Evolutionary conservation across 1,140 invertebrate genomes (phyloP), one percentile per base, ranked within the genome.

Genomic region (Eubasilissa regina): DNA sequence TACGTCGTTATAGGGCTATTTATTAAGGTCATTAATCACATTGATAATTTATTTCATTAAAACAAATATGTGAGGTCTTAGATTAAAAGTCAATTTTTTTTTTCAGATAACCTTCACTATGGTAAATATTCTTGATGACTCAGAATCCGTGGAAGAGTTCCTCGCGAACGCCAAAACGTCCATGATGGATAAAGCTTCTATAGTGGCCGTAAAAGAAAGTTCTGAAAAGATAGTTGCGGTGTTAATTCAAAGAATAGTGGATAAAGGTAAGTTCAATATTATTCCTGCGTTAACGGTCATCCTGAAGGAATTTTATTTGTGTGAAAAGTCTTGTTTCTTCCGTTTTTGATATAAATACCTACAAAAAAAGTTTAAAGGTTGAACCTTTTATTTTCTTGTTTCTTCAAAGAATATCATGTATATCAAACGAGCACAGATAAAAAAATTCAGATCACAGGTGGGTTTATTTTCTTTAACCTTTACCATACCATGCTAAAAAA

Each of bases 161-260:
- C 58, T 90, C 0, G 85, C 91, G 62, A 85, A 90, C 21, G 85
- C 89, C 0, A 84, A 86, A 56, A 89, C 89, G 15, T 91, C 91
- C 89, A 89, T 93, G 86, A 91, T 90, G 73, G 92, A 93, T 68
- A 90, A 90, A n/a, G 90, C 89, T 77, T 93, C 92, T 3, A 86
- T 93, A 45, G 87, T 91, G 0, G 92, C 91, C 1, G 84, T 92
- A 0, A 91, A 92, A 78, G 85, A 89, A 81, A 85, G 86, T 56
- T 88, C 88, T 0, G 88, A 89, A 55, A 86, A 89, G 48, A 83
- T 91, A 4, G 84, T 91, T 17, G 91, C 90, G 12, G 84, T 89
- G 0, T 85, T 89, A 0, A 87, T 92, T 43, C 85, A 88, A 82
- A 88, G 90, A 83, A 87, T 91, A 58, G 89, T 88, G 75, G 88